Base-by-base conservation (phyloP, 2,888 invertebrate species). In the Endomychus coccineus region DNA sequence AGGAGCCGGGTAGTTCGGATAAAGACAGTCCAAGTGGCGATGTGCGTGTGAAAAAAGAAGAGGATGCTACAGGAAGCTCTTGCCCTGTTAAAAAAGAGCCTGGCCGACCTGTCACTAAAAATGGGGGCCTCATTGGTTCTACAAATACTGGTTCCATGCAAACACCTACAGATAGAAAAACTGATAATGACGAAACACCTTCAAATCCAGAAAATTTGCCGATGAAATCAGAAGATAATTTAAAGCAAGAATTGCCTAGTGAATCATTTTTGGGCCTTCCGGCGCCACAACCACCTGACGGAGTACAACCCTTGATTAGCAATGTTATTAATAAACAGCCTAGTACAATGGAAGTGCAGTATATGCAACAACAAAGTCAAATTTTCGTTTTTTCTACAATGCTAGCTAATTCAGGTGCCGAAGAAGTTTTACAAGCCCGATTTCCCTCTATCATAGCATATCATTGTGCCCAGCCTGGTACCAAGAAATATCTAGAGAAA, bases 321-420 rank as follows among this genome's bases (percentile, higher is more conserved):
- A 84, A 84, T 62, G 82, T 84, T 41, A 78, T 84, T 54, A 79
- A 77, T 61, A 86, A 85, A 62, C 83, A 83, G 58, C 77, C 80
- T 47, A 80, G 83, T 50, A 80, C 83, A 45, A 83, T 86, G 75
- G 87, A 88, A 71, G 84, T 86, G 48, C 80, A 81, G 59, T 85
- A 84, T 56, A 83, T 85, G 85, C 90, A 92, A 71, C 94, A 96
- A 68, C 94, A 95, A 69, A 94, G 90, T 69, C 94, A 95, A 68
- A 91, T 96, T 64, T 96, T 94, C 76, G 95, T 96, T 51, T 96
- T 96, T 71, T 90, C 92, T 13, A 95, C 96, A 5, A 72, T 82
- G 55, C 70, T 94, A 67, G 96, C 95, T 3, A 96, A 96, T 67
- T 85, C 90, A 61, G 94, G 92, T 3, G 95, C 95, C 0, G 94